phyloP scores from a whole-genome alignment of 2,888 invertebrate genomes.

The Selenia dentaria region DNA sequence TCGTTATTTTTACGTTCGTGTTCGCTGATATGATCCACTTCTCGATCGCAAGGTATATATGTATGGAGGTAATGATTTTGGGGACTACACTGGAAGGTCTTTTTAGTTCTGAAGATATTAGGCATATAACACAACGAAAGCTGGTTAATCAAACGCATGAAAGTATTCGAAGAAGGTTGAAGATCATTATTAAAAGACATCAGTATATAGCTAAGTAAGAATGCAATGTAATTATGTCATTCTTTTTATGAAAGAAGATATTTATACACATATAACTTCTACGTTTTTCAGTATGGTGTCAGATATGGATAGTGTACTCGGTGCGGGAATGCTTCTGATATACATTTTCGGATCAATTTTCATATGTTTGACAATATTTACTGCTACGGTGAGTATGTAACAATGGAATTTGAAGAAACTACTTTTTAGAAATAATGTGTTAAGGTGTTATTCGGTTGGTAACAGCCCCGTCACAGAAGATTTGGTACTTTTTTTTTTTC shows the following conservation, averaged over 20 bases:
- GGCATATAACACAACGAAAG: constrained; percentile 34
- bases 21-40: constrained; percentile 60
- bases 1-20: constrained; percentile 56
- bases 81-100: constrained; percentile 52
- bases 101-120: constrained; percentile 47
- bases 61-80: constrained; percentile 67
- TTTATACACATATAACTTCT: too few species aligned
- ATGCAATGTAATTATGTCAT: background rate
- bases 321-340: constrained; percentile 62
- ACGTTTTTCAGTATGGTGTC: constrained; percentile 50
- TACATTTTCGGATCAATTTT: constrained; percentile 67
- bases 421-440: too few species aligned
- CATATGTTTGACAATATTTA: constrained; percentile 70
- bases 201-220: constrained; percentile 55
- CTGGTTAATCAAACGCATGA: constrained; percentile 38
- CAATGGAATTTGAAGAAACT: too few species aligned
- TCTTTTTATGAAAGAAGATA: background rate
- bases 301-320: constrained; percentile 56
- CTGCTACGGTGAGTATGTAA: constrained; percentile 62
- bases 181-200: constrained; percentile 54
- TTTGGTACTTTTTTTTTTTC: too few species aligned
- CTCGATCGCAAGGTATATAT: constrained; percentile 55
- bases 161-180: constrained; percentile 49
- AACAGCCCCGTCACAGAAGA: too few species aligned
- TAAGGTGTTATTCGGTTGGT: too few species aligned